phyloP scores from a whole-genome alignment of 2,888 invertebrate species.

The Asteroscopus sphinx region DNA sequence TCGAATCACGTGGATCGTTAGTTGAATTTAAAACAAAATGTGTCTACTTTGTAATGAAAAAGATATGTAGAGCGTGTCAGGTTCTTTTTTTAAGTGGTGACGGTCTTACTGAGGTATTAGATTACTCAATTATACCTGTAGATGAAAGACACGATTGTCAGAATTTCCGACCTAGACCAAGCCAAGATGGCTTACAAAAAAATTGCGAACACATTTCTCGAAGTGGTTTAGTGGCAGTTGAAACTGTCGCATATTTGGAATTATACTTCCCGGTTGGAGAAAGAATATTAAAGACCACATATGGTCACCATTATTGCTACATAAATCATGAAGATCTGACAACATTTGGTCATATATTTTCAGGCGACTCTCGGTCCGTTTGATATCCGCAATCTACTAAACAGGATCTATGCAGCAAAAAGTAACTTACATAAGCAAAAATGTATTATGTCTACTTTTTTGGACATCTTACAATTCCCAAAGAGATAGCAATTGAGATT shows the following conservation, averaged over 20 bases:
- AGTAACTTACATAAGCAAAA: constrained; percentile 47
- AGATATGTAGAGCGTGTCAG: constrained; percentile 48
- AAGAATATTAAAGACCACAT: constrained; percentile 35
- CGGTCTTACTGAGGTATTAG: constrained; percentile 7
- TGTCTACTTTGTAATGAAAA: constrained; percentile 46
- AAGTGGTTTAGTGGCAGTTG: constrained; percentile 15
- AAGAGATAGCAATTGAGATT: constrained; percentile 53
- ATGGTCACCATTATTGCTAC: constrained; percentile 47
- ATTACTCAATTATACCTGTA: constrained; percentile 10
- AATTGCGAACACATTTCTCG: too few relatives aligned
- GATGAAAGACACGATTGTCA: constrained; percentile 4
- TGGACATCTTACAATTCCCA: constrained; percentile 44
- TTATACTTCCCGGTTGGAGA: constrained; percentile 20
- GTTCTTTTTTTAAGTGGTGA: constrained; percentile 26
- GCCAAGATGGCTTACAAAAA: neutral
- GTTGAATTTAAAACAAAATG: constrained; percentile 48
- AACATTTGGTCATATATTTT: constrained; percentile 42
- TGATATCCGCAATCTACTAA: constrained; percentile 42
- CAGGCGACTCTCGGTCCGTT: constrained; percentile 41
- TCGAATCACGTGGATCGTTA: constrained; percentile 42
- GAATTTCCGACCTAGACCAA: neutral
- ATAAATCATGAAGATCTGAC: constrained; percentile 43
- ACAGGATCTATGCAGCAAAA: constrained; percentile 40
- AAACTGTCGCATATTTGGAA: constrained; percentile 7
- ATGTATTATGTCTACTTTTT: constrained; percentile 42